Percentiles rank a stretch among this genome's conserved stretches.
These are phyloP conservation scores for human DNA, from an alignment of 2,113 vertebrate genomes.

Conservation along the genomic window GRCh38 chr2:190257001-190257500, in stretches of 20 bases:
- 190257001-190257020: not conserved
- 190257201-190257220: not conserved
- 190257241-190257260: not conserved
- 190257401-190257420: not conserved
- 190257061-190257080: not conserved
- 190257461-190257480: not conserved
- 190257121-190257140: not conserved
- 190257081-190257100: not conserved
- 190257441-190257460: not conserved
- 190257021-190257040: not conserved
- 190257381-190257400: not conserved
- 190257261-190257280: not conserved
- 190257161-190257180: not conserved
- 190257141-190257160: not conserved
- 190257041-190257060: not conserved
- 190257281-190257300: not conserved
- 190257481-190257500: not conserved
- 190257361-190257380: not conserved
- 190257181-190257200: not conserved
- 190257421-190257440: not conserved
- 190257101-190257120: not conserved
- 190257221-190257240: not conserved
- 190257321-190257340: not conserved
- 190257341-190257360: not conserved
- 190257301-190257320: not conserved